These are phyloP conservation scores for Sitodiplosis mosellana DNA, from an alignment of 1,140 invertebrate genomes.

Conservation along the genomic window DNA sequence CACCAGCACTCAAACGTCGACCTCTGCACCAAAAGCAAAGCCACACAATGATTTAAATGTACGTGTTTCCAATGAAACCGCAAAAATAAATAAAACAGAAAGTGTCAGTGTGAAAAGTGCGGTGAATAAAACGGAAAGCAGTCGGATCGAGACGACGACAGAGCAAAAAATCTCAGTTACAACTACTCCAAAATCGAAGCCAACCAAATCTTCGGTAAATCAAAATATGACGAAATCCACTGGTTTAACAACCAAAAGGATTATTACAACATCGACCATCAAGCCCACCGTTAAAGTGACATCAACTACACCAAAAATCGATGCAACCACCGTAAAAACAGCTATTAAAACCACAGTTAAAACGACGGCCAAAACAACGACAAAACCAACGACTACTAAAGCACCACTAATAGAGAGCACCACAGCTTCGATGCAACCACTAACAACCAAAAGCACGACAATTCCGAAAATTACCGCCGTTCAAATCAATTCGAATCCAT, in stretches of 20 bases:
- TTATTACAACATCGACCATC: not conserved
- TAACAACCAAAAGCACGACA: not conserved
- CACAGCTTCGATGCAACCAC: not conserved
- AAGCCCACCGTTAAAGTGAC: not conserved
- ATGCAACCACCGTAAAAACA: not conserved
- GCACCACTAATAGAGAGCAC: not conserved
- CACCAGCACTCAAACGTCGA: too few species aligned
- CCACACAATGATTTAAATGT: too few species aligned
- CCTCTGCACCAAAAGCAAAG: too few species aligned
- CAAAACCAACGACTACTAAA: not conserved
- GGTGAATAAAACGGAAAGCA: not conserved
- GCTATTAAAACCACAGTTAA: not conserved
- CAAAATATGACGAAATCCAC: too few species aligned
- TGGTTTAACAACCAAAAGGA: not conserved
- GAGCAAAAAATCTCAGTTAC: too few species aligned
- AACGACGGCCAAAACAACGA: not conserved
- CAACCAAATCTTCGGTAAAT: too few species aligned
- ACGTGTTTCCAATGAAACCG: too few species aligned
- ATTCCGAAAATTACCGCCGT: constrained; percentile 10
- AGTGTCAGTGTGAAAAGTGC: not conserved
- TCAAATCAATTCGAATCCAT: constrained; percentile 18
- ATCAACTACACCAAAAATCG: not conserved
- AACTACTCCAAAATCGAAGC: too few species aligned
- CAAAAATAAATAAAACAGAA: too few species aligned
- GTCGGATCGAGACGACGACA: too few species aligned